A percentile compares a stretch with the other conserved stretches of the same genome.
These are phyloP conservation scores for Cyanocitta stelleri DNA, from an alignment of 2,113 vertebrate genomes.

Conservation along the genomic window DNA sequence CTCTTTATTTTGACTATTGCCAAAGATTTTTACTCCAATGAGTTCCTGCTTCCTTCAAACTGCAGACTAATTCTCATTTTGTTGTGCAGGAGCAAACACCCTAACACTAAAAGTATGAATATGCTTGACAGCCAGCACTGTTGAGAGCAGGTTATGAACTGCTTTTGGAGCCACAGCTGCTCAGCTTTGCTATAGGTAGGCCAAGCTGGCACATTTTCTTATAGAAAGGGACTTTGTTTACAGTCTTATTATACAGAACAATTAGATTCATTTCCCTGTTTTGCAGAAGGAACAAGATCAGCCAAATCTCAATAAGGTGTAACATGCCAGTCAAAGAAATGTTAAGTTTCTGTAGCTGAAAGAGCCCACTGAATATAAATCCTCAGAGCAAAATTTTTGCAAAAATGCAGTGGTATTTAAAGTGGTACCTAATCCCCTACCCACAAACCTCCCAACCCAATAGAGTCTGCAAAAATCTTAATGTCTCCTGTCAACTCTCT, in stretches of 20 bases:
- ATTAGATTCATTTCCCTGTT: neutral
- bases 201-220: neutral
- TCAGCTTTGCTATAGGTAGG: neutral
- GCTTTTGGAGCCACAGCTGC: neutral
- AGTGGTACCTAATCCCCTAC: neutral
- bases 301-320: neutral
- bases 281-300: neutral
- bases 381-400: neutral
- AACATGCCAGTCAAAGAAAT: neutral
- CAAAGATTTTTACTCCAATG: neutral
- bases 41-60: neutral
- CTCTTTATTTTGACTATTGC: neutral
- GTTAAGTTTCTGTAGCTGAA: neutral
- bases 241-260: neutral
- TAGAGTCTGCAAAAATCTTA: neutral
- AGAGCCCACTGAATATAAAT: neutral
- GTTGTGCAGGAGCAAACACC: neutral
- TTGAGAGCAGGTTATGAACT: neutral
- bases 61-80: neutral
- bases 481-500: neutral
- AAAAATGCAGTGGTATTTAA: neutral
- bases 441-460: neutral
- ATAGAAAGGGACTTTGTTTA: neutral
- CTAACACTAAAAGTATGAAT: neutral
- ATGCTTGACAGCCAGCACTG: neutral